Evolutionary conservation across 2,113 vertebrate genomes (phyloP), one percentile per base, ranked within the genome.

Genomic region (Hypanus sabinus): DNA sequence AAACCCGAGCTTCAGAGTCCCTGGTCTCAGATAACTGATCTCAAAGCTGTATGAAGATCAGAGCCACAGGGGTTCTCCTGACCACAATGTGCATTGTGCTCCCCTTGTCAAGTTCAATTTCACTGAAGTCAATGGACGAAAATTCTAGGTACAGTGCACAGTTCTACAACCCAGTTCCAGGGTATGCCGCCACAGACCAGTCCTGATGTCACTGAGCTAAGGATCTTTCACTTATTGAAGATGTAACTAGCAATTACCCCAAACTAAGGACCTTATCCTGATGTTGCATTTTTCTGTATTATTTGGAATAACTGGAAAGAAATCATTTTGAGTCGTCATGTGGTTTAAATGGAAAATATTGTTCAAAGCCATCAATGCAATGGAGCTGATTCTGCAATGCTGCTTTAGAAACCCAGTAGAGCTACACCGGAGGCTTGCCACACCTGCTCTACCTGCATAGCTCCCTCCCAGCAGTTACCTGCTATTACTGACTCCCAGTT

Each of bases 341-440:
- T 93, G 70, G 68, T 93, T 93, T 73, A 93, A 71, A 93, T 93
- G 90, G 90, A 93, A 93, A 93, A 93, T 93, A 7, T 65, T 33
- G 33, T 73, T 38, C 38, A 30, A 30, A 4, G 9, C 36, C 73
- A 55, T 70, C 38, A 22, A 14, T 73, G 91, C 91, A 70, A 4
- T 36, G 22, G 70, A 85, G 38, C 91, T 73, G 46, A 33, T 36
- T 27, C 36, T 27, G 20, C n/a, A 92, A 71, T 46, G 33, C 24
- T 93, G 68, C n/a, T 27, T 46, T 27, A 27, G 68, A 38, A 18
- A 20, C 90, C 33, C 9, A 93, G 38, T 73, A 7, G 22, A 62
- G 30, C 38, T 30, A 70, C 22, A 33, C 20, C 71, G 68, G 65
- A n/a, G 33, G 68, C 22, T 93, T 73, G 70, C 70, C 73, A 24